Base-by-base conservation (phyloP, 2,888 invertebrate genomes). In the Tholera decimalis region DNA sequence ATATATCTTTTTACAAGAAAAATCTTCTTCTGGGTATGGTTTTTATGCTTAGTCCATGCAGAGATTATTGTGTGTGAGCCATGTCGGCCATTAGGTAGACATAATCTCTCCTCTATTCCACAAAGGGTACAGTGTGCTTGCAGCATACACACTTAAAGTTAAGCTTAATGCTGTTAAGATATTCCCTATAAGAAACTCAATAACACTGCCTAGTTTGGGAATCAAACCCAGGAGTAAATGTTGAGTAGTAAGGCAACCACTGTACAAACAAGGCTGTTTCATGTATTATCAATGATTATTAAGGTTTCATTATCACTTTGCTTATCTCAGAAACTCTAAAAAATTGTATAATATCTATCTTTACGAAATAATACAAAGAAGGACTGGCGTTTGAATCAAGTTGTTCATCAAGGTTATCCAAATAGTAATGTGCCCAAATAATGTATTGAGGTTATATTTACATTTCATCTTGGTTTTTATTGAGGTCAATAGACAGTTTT, bases 361-460 rank as follows among this genome's bases (percentile, higher is more conserved):
- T 28, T 18, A 58, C 15, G 13, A 28, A 28, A 63, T 43, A 63
- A 15, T 26, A 49, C n/a, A 35, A 9, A 47, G 8, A 49, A 13
- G 1, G 7, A 18, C 24, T 18, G 15, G 8, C 20, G 47, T 46
- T 22, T 20, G 43, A 33, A 44, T 35, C 13, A 53, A 60, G 46
- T 37, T 50, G 11, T 28, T 28, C 5, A 20, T 61, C 65, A 78
- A 78, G 63, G 68, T 62, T 66, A 77, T 35, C 33, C 18, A 43
- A 58, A 58, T 47, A 13, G 26, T 51, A 63, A 64, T 71, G 60
- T 44, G 57, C 35, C 72, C 24, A 65, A 64, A 55, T 30, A 35
- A 46, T 43, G 26, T 50, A 70, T 76, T 74, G 64, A 74, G 74
- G 74, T 74, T 74, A 74, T 70, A 72, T 61, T 77, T 77, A 65